Evolutionary conservation across 2,888 invertebrate species (phyloP), one percentile per base, ranked within the genome.

Genomic region (Idaea straminata): DNA sequence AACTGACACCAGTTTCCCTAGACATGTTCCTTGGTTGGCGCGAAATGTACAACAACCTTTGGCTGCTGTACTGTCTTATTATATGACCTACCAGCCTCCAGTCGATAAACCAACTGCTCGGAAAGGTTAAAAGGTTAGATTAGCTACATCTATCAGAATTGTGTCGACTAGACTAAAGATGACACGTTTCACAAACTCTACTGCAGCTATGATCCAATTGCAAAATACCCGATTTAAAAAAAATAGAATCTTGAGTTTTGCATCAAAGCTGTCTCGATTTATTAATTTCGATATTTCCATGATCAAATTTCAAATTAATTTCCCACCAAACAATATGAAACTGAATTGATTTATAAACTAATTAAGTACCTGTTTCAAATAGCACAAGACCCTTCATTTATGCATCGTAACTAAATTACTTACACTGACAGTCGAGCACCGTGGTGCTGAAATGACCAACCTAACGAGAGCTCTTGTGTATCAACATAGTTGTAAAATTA

Each of bases 391-490:
- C 89, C 91, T 86, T 89, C 89, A 87, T 85, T 88, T 85, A 85
- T 85, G 80, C 82, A 78, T 74, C 80, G 83, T 89, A 91, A 91
- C 87, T 86, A 84, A 87, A 91, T 92, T 91, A 91, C 88, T 83
- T 82, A 85, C 81, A 80, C 86, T 81, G 85, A 83, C 84, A 85
- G 82, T 82, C 85, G 80, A 86, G 86, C 79, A 79, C 80, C 63
- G 78, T 74, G 77, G 80, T 78, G 64, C 61, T 70, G 73, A 72
- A 63, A 65, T 59, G 66, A 65, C 85, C 85, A 84, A 38, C 15
- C 7, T 77, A 75, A 25, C 61, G 10, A 71, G 83, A 80, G 60
- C 84, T 64, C 59, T 70, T 15, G 61, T 57, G 69, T 59, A 68
- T 66, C 65, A 70, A 68, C 64, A 63, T 65, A 72, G 66, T 66